Evolutionary conservation across 2,888 invertebrate genomes (phyloP).

Genomic region (Anodontia alba): DNA sequence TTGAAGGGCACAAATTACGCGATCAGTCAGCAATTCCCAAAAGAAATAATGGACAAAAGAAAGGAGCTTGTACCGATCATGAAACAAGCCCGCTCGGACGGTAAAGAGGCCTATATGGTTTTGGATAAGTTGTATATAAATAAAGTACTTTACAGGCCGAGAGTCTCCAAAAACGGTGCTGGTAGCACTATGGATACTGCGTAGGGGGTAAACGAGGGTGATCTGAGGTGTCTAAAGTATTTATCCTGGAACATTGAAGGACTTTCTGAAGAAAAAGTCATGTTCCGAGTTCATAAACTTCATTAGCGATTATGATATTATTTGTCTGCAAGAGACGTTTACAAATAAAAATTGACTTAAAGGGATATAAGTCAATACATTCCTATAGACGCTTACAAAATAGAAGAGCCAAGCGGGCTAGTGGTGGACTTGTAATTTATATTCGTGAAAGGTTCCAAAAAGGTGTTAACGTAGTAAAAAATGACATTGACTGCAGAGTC

Average conservation of each 20-base stretch:
- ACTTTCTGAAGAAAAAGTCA: not conserved
- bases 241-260: constrained; percentile 19
- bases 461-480: not conserved
- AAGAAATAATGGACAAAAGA: not conserved
- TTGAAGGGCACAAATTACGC: not conserved
- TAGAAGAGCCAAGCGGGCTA: not conserved
- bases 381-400: constrained; percentile 17
- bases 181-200: not conserved
- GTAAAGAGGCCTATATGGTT: not conserved
- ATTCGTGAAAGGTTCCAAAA: not conserved
- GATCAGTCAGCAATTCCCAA: not conserved
- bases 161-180: not conserved
- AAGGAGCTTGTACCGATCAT: constrained; percentile 14
- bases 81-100: constrained; percentile 1
- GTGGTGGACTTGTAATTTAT: not conserved
- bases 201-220: not conserved
- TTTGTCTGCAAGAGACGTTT: constrained; percentile 4
- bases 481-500: not conserved
- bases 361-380: constrained; percentile 12
- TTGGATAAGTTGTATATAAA: constrained; percentile 27
- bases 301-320: constrained; percentile 1
- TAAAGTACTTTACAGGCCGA: constrained; percentile 15
- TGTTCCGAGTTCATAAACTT: constrained; percentile 5
- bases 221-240: not conserved
- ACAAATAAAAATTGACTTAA: constrained; percentile 9